A percentile compares a stretch with the other conserved stretches of the same genome.
Evolutionary conservation across 23 tunicate species (phyloP).

Genomic region (Ascidia mentula): DNA sequence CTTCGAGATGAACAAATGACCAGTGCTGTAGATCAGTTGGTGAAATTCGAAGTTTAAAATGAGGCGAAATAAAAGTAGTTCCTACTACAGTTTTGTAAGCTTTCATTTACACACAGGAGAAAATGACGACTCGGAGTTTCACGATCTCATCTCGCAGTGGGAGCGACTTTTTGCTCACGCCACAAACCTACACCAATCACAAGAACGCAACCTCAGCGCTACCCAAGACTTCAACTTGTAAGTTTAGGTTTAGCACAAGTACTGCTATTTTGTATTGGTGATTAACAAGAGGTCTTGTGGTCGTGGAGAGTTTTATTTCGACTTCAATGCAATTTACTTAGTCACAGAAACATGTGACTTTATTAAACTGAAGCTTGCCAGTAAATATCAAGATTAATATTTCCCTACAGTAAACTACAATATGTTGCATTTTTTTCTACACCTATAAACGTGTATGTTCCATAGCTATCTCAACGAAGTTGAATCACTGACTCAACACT

Average conservation of each 20-base stretch:
- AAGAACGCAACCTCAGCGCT: constrained; percentile 34
- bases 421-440: no score
- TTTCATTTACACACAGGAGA: neutral
- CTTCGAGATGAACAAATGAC: no score
- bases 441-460: no score
- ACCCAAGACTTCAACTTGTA: constrained; percentile 73
- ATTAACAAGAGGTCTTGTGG: no score
- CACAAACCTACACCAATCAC: constrained; percentile 50
- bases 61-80: neutral
- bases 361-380: no score
- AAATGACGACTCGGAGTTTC: constrained; percentile 39
- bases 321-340: no score
- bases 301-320: no score
- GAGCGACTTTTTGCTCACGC: constrained; percentile 55
- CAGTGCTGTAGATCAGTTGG: constrained; percentile 36
- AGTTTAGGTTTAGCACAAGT: no score
- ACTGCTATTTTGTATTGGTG: no score
- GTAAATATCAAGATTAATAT: no score
- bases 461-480: constrained; percentile 60
- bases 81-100: neutral
- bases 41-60: constrained; percentile 7
- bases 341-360: no score
- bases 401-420: no score
- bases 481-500: constrained; percentile 43
- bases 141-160: constrained; percentile 62